These are phyloP conservation scores for Lepidocyrtinus sp. DNA, from an alignment of 2,888 invertebrate genomes.

Conservation along the genomic window DNA sequence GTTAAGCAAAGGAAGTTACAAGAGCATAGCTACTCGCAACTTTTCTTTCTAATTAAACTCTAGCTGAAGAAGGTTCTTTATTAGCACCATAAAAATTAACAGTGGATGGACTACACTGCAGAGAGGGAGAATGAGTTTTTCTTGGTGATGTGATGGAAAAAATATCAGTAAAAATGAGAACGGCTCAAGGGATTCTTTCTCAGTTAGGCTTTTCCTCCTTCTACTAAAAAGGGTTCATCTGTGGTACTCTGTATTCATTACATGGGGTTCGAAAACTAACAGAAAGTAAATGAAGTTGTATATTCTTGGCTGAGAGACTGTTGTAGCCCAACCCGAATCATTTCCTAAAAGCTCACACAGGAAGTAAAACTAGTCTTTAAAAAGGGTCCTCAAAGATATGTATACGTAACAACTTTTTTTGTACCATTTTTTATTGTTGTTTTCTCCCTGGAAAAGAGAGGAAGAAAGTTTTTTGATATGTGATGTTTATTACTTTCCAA, in stretches of 20 bases:
- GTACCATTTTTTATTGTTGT: background rate
- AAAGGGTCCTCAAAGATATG: background rate
- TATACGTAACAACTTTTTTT: background rate
- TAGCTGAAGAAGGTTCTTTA: slow-evolving; percentile 42
- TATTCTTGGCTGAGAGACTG: background rate
- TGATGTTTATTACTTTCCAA: background rate
- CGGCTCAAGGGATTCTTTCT: background rate
- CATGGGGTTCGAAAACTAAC: background rate
- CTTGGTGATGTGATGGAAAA: background rate
- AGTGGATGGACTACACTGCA: slow-evolving; percentile 20
- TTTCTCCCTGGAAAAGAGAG: background rate
- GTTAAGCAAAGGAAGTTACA: background rate
- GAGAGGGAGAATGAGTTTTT: background rate
- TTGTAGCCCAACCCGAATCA: background rate
- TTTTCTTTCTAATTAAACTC: slow-evolving; percentile 15
- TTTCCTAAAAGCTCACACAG: background rate
- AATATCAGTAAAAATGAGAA: background rate
- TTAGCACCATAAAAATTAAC: slow-evolving; percentile 57
- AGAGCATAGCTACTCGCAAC: background rate
- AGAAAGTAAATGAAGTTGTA: background rate
- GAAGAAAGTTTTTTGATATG: background rate
- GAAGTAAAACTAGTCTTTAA: background rate
- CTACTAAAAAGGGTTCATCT: background rate
- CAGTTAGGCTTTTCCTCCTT: background rate
- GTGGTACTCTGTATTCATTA: background rate